Percentiles rank a stretch among this genome's conserved stretches.
Evolutionary conservation across 2,888 invertebrate species (phyloP).

Genomic region (Patella pellucida): DNA sequence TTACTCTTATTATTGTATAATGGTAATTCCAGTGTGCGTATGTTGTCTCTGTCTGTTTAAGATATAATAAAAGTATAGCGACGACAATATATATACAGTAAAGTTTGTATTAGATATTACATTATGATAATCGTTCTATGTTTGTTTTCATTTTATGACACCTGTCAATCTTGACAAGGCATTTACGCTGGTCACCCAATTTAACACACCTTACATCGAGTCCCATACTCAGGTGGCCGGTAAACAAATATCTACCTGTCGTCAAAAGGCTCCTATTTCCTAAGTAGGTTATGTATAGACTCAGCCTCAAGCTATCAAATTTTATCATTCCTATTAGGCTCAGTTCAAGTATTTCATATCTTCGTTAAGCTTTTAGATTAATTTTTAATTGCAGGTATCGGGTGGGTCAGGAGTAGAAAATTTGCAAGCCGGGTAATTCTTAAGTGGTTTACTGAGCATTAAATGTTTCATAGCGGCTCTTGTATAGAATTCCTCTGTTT

Average conservation of each 20-base stretch:
- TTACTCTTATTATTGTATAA: too few species aligned
- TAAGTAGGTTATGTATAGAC: constrained; percentile 5
- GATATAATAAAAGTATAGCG: too few species aligned
- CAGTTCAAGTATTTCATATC: neutral
- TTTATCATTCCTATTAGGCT: neutral
- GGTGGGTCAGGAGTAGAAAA: neutral
- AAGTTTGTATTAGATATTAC: neutral
- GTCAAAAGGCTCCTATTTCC: constrained; percentile 1
- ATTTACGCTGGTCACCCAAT: neutral
- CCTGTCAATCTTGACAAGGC: neutral
- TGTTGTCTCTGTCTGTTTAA: too few species aligned
- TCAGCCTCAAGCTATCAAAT: constrained; percentile 7
- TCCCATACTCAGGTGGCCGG: neutral
- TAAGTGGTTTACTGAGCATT: too few species aligned
- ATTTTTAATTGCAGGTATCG: constrained; percentile 1
- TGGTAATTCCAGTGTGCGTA: too few species aligned
- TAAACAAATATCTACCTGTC: constrained; percentile 8
- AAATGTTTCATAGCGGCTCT: too few species aligned
- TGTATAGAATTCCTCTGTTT: too few species aligned
- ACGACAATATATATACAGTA: too few species aligned
- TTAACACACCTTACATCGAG: neutral
- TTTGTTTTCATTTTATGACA: neutral
- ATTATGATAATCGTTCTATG: neutral
- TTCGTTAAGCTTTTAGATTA: constrained; percentile 10
- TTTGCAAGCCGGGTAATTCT: too few species aligned